These are phyloP conservation scores for Melangyna quadrimaculata DNA, from an alignment of 2,888 invertebrate genomes.

Conservation along the genomic window DNA sequence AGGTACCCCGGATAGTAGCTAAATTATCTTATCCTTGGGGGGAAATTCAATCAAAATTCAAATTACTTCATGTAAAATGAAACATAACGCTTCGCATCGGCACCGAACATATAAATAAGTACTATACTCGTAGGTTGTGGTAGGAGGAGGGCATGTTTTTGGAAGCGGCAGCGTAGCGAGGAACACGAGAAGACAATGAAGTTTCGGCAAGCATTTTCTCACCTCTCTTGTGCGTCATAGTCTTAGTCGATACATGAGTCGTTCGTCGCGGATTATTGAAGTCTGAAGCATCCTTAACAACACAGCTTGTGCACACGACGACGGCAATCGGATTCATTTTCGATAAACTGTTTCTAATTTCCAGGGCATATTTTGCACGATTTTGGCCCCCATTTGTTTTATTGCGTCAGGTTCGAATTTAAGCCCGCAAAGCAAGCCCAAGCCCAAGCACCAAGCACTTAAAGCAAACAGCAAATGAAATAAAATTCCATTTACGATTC, in stretches of 20 bases:
- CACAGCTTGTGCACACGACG: background rate
- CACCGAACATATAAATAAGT: background rate
- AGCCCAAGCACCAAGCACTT: slow-evolving; percentile 1
- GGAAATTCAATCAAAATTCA: slow-evolving; percentile 71
- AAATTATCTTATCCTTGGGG: slow-evolving; percentile 70
- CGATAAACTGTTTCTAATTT: slow-evolving; percentile 62
- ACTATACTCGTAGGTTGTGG: background rate
- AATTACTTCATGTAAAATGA: slow-evolving; percentile 69
- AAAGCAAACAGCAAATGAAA: slow-evolving; percentile 52
- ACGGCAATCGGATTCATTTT: slow-evolving; percentile 58
- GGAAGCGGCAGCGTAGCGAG: background rate
- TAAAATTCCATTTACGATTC: slow-evolving; percentile 62
- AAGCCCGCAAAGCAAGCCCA: background rate
- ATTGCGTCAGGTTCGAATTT: background rate
- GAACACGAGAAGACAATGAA: background rate
- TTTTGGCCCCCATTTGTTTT: background rate
- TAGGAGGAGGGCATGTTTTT: background rate
- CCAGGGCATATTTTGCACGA: slow-evolving; percentile 47
- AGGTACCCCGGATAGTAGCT: slow-evolving; percentile 36
- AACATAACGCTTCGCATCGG: slow-evolving; percentile 5
- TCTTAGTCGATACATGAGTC: slow-evolving; percentile 32
- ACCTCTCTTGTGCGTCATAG: background rate
- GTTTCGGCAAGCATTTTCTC: slow-evolving; percentile 10
- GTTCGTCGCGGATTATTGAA: slow-evolving; percentile 53
- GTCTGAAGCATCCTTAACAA: slow-evolving; percentile 36